Evolutionary conservation across 64 coral and sea anemone genomes (phyloP), one percentile per base, ranked within the genome.

Genomic region (Orbicella faveolata): DNA sequence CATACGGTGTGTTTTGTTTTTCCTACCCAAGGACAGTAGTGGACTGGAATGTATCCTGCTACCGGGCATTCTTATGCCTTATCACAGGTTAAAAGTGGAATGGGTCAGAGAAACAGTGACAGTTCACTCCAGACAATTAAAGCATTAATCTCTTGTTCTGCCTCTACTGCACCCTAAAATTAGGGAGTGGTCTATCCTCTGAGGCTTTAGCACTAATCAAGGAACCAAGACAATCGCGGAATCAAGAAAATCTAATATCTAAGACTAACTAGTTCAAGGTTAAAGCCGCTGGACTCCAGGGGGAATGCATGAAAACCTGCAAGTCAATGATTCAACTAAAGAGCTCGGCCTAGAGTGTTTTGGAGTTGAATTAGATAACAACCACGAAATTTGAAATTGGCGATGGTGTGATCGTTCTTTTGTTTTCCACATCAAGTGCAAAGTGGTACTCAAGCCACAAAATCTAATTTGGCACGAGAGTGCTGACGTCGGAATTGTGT

Each of bases 391-490:
- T 75, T 75, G 23, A 75, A 3, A 14, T 75, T 17, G 73, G 73
- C 35, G 73, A 75, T 39, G 73, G 37, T 5, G 73, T 75, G 9
- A 39, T 75, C 36, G 73, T 18, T 75, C 37, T 75, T 75, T 75
- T 37, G 73, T 34, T 39, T 75, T 34, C 36, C 73, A 75, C 35
- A 34, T 75, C 73, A 75, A 75, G 73, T 75, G 73, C 35, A 75
- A 39, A 9, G 33, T 37, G 36, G 11, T 75, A n/a, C 73, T 15
- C 34, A 75, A 75, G 34, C 73, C 73, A 75, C 35, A 75, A 36
- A 75, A 75, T 75, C 73, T 75, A 12, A 75, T 13, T 34, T 75
- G 73, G 73, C 14, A 12, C 17, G 73, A 75, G 35, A 16, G 73
- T 39, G 73, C 73, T 36, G 73, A 14, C 34, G 4, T 75, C 14